Base-by-base conservation (phyloP, 2,888 invertebrate species). In the Heliconius aoede region DNA sequence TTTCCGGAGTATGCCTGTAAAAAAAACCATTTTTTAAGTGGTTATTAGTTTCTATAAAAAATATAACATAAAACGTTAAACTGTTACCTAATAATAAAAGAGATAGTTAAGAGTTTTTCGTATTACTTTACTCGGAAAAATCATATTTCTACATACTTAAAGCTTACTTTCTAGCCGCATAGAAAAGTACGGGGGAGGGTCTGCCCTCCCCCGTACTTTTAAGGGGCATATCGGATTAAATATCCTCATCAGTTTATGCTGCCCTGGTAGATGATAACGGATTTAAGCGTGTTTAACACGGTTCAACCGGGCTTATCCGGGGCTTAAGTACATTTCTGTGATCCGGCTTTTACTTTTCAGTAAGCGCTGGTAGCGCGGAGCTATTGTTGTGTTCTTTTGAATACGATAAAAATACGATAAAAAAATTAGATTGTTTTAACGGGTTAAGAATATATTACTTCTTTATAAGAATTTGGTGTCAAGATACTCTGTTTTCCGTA, bases 201-300 rank as follows among this genome's bases (percentile, higher is more conserved):
- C 51, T 13, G 9, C 9, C 11, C 28, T 67, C n/a, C n/a, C n/a
- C n/a, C n/a, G n/a, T n/a, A n/a, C n/a, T n/a, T n/a, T n/a, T n/a
- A n/a, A 40, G 58, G 77, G 65, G 69, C 60, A 60, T n/a, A 58
- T 51, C 84, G 90, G 92, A 91, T 91, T 91, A 92, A 84, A 81
- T 77, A 82, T 80, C 84, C 82, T 84, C 83, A 80, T 3, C 7
- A 28, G 3, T 74, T 80, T 87, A 90, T 95, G 91, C 15, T 78
- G n/a, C 80, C 93, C 91, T 93, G 83, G 92, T 94, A 88, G 76
- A 83, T 84, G 86, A 85, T 88, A 89, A 87, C 90, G 89, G 90
- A 89, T 90, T 91, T 90, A 93, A 91, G 90, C 94, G 87, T 89
- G 89, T 89, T 91, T 91, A 91, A 86, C 87, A 83, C 85, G 86